Conservation (phyloP, 2,113 vertebrate genomes). For the Erythrolamprus reginae region DNA sequence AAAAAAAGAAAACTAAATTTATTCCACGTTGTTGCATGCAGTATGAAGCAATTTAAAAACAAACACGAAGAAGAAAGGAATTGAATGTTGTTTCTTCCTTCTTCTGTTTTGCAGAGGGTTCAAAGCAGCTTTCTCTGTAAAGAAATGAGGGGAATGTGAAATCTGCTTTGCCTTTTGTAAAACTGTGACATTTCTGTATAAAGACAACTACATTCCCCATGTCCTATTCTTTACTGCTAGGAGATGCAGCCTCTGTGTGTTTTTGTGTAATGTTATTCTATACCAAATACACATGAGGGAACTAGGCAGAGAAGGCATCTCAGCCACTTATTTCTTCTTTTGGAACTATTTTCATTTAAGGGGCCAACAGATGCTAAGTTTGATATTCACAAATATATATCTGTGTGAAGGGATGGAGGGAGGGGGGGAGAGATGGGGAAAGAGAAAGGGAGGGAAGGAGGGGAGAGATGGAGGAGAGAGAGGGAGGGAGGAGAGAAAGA, state of each 20-base stretch:
- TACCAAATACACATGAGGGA: not conserved
- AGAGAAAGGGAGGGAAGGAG: too few relatives aligned
- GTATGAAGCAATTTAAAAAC: not conserved
- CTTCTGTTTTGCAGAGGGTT: not conserved
- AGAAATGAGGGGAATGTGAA: conserved; percentile 3
- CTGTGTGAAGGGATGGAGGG: not conserved
- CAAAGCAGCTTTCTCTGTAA: not conserved
- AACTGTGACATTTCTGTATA: not conserved
- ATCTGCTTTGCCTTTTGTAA: not conserved
- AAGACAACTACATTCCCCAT: not conserved
- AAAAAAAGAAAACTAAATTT: not conserved
- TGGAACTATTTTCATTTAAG: not conserved
- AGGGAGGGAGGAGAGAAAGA: not conserved
- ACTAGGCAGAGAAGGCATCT: not conserved
- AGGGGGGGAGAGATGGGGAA: not conserved
- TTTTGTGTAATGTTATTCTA: not conserved
- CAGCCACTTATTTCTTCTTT: not conserved
- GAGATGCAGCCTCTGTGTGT: not conserved
- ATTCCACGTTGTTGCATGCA: not conserved
- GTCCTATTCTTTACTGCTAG: not conserved
- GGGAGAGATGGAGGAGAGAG: too few relatives aligned
- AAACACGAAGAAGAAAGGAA: not conserved
- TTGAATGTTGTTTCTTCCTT: not conserved
- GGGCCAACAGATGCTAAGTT: not conserved
- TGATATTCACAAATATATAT: not conserved